Conservation (phyloP, 2,113 vertebrate species). For the Caranx melampygus region DNA sequence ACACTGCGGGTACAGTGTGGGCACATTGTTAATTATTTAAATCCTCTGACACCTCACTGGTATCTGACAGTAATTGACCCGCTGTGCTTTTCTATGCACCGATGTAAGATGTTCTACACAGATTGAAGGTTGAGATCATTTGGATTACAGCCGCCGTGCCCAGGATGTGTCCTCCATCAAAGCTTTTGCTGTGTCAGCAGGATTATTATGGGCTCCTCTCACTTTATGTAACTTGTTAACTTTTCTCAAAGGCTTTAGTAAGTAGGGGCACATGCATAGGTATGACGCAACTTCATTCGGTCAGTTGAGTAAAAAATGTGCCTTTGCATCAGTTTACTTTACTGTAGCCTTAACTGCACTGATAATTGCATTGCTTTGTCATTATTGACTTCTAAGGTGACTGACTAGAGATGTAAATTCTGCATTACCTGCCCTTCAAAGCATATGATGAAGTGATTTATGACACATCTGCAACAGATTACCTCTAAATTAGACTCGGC, state of each 20-base stretch:
- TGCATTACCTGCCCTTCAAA: background rate
- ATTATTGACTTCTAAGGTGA: background rate
- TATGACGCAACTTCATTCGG: background rate
- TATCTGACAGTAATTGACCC: conserved; percentile 44
- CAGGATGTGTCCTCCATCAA: background rate
- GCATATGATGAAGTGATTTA: background rate
- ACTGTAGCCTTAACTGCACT: background rate
- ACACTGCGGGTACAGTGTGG: conserved; percentile 14
- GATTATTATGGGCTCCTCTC: background rate
- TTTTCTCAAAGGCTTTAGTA: background rate
- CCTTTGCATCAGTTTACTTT: background rate
- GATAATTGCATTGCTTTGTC: background rate
- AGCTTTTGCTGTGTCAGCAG: background rate
- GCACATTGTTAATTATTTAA: conserved; percentile 50
- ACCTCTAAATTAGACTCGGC: background rate
- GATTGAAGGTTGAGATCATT: conserved; percentile 9
- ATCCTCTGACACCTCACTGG: conserved; percentile 24
- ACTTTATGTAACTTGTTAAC: background rate
- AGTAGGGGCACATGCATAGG: background rate
- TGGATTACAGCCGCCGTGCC: background rate
- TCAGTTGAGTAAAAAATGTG: background rate
- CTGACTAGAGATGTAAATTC: background rate
- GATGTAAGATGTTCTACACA: conserved; percentile 16
- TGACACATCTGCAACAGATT: no score
- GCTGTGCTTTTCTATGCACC: conserved; percentile 34